Evolutionary conservation across 1,140 invertebrate genomes (phyloP).

Genomic region (Geopemphigus sp.): DNA sequence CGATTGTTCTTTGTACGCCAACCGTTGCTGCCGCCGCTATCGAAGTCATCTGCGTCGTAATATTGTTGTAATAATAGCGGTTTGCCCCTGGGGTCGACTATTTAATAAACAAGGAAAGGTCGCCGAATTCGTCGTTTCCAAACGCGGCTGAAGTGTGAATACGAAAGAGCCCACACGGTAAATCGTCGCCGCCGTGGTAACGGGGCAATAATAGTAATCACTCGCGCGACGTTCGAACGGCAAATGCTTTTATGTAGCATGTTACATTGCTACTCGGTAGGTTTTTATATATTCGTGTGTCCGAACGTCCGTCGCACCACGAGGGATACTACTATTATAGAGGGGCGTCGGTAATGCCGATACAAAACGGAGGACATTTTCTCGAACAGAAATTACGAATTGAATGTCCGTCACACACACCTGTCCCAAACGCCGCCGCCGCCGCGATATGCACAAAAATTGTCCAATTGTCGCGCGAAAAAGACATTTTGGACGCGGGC

Average conservation of each 20-base stretch:
- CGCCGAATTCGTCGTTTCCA: neutral
- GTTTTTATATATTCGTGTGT: neutral
- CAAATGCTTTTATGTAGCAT: neutral
- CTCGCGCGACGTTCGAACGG: neutral
- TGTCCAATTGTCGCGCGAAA: neutral
- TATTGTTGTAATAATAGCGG: neutral
- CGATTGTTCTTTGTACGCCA: slow-evolving; percentile 6
- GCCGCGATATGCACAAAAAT: neutral
- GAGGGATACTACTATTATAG: neutral
- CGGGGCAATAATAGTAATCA: neutral
- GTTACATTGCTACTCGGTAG: too few relatives aligned
- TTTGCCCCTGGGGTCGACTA: neutral
- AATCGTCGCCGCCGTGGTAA: neutral
- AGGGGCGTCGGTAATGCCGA: too few relatives aligned
- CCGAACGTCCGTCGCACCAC: neutral
- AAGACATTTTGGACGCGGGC: neutral
- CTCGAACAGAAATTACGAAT: neutral
- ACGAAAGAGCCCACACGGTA: neutral
- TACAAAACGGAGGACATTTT: neutral
- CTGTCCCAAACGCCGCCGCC: neutral
- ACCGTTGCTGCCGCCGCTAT: neutral
- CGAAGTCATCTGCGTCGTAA: neutral
- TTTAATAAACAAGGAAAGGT: neutral
- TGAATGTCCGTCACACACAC: neutral
- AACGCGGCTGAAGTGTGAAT: neutral